Conservation (phyloP, 2,113 vertebrate genomes). For the Datnioides undecimradiatus region DNA sequence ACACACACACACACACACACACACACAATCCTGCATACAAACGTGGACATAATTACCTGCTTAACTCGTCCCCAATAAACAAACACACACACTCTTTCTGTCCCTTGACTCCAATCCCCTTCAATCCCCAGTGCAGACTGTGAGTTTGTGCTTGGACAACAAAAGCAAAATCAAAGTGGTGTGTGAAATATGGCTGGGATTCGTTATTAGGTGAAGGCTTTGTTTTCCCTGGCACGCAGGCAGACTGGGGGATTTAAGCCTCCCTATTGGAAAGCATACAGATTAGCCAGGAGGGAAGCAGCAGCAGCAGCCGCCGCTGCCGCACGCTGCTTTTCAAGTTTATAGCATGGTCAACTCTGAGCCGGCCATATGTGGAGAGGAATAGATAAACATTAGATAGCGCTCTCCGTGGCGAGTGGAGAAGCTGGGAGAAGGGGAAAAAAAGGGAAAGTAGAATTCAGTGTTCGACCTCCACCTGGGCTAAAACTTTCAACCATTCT, state of each 20-base stretch:
- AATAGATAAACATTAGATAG: constrained; percentile 35
- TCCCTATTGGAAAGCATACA: constrained; percentile 67
- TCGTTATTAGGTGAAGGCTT: constrained; percentile 71
- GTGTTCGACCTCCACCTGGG: not conserved
- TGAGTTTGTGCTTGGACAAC: constrained; percentile 48
- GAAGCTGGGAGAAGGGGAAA: not conserved
- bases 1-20: not conserved
- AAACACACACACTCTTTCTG: constrained; percentile 17
- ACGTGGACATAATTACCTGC: constrained; percentile 44
- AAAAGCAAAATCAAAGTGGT: constrained; percentile 64
- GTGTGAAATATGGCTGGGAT: constrained; percentile 67
- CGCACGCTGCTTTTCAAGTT: constrained; percentile 53
- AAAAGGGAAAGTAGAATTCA: not conserved
- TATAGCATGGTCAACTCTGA: constrained; percentile 15
- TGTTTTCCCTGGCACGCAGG: constrained; percentile 66
- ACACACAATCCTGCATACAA: constrained; percentile 18
- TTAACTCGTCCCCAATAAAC: constrained; percentile 42
- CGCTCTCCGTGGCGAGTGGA: not conserved
- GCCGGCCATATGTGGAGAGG: constrained; percentile 24
- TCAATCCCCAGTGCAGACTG: constrained; percentile 42
- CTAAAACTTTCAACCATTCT: not conserved
- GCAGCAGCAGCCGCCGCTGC: constrained; percentile 31
- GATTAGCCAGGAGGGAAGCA: constrained; percentile 57
- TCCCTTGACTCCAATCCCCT: constrained; percentile 53
- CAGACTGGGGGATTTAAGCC: constrained; percentile 60